Conservation (phyloP, 2,113 vertebrate genomes). For the Athene noctua region DNA sequence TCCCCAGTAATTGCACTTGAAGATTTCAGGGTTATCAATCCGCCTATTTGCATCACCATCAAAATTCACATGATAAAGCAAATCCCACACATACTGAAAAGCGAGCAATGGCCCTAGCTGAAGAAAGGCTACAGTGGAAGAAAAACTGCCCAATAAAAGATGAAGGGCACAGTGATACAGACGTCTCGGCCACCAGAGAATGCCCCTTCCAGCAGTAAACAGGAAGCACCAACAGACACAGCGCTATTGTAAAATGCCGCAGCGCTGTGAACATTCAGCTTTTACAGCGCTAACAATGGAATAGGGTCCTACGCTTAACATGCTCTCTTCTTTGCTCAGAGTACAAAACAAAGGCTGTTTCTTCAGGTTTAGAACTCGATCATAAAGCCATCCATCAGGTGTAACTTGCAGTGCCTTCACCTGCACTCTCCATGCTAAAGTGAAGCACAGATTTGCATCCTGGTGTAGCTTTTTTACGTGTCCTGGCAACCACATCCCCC, state of each 20-base stretch:
- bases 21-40: background rate
- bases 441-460: background rate
- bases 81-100: background rate
- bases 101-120: background rate
- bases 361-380: background rate
- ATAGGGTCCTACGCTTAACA: background rate
- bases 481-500: slow-evolving; percentile 72
- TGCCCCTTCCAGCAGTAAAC: background rate
- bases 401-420: background rate
- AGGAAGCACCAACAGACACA: background rate
- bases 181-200: rapidly evolving
- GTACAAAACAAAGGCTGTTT: background rate
- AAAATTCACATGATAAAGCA: background rate
- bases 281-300: background rate
- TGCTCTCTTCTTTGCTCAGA: background rate
- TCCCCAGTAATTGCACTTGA: background rate
- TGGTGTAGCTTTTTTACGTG: slow-evolving; percentile 36
- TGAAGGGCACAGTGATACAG: rapidly evolving
- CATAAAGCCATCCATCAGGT: background rate
- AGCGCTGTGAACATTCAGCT: background rate
- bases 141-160: background rate
- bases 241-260: rapidly evolving
- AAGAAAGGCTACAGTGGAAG: background rate
- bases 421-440: background rate
- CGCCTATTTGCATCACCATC: background rate